phyloP scores from a whole-genome alignment of 2,888 invertebrate genomes.

The Chloroclysta siterata region DNA sequence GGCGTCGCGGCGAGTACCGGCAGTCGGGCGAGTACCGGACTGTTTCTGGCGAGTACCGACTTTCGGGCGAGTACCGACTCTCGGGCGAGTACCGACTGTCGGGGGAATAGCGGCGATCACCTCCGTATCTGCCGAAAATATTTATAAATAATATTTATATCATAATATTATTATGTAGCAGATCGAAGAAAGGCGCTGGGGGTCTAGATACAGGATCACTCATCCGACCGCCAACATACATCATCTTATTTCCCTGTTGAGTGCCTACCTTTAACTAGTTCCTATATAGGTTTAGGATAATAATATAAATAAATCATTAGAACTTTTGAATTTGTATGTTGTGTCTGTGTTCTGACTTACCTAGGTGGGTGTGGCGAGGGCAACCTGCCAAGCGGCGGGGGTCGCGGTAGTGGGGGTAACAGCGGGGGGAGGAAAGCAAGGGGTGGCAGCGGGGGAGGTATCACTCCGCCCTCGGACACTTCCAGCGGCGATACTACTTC shows the following conservation, averaged over 20 bases:
- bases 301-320: too few relatives aligned
- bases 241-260: too few relatives aligned
- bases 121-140: conserved; percentile 53
- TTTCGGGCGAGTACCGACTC: conserved; percentile 69
- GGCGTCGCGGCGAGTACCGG: conserved; percentile 82
- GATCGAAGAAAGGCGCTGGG: too few relatives aligned
- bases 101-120: conserved; percentile 58
- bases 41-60: conserved; percentile 64
- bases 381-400: conserved; percentile 84
- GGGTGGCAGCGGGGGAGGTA: conserved; percentile 83
- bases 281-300: too few relatives aligned
- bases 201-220: too few relatives aligned
- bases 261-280: too few relatives aligned
- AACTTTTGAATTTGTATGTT: too few relatives aligned
- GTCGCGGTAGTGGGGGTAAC: conserved; percentile 87
- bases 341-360: too few relatives aligned
- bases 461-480: conserved; percentile 47
- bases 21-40: conserved; percentile 75
- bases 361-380: conserved; percentile 85
- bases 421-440: conserved; percentile 84
- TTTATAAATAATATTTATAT: not conserved
- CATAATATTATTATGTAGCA: too few relatives aligned
- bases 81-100: conserved; percentile 81
- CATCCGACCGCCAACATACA: too few relatives aligned
- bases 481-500: conserved; percentile 84